Conservation (phyloP, 2,888 invertebrate genomes). For the Drosophila testacea region DNA sequence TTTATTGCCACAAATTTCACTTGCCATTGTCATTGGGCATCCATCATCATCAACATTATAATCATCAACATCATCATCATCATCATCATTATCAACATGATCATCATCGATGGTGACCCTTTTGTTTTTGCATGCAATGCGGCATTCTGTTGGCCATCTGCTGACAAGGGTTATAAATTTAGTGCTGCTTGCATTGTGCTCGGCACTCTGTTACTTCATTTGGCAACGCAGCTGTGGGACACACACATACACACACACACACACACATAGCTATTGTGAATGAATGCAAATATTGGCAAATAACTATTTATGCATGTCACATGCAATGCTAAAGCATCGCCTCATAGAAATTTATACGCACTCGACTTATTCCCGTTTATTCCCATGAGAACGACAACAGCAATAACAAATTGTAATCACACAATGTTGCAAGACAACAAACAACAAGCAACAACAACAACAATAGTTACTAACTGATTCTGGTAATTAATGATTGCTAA, state of each 20-base stretch:
- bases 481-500: conserved; percentile 25
- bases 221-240: conserved; percentile 45
- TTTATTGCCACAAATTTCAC: conserved; percentile 64
- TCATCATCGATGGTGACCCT: conserved; percentile 38
- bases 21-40: conserved; percentile 53
- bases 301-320: conserved; percentile 72
- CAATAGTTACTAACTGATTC: conserved; percentile 13
- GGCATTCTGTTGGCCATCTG: conserved; percentile 45
- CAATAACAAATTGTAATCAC: conserved; percentile 42
- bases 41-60: conserved; percentile 38
- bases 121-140: conserved; percentile 50
- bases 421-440: conserved; percentile 13
- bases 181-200: conserved; percentile 62
- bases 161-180: conserved; percentile 60
- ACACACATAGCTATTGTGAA: conserved; percentile 40
- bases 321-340: conserved; percentile 37
- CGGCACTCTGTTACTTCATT: conserved; percentile 47
- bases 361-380: conserved; percentile 52
- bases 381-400: conserved; percentile 34
- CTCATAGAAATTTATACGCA: conserved; percentile 42
- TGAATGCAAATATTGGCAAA: conserved; percentile 64
- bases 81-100: conserved; percentile 34
- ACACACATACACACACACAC: conserved; percentile 7
- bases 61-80: conserved; percentile 24
- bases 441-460: conserved; percentile 11